Evolutionary conservation across 2,797 vertebrate species (phyloP), one percentile per base, ranked within the genome.

Genomic region (Novumbra hubbsi): DNA sequence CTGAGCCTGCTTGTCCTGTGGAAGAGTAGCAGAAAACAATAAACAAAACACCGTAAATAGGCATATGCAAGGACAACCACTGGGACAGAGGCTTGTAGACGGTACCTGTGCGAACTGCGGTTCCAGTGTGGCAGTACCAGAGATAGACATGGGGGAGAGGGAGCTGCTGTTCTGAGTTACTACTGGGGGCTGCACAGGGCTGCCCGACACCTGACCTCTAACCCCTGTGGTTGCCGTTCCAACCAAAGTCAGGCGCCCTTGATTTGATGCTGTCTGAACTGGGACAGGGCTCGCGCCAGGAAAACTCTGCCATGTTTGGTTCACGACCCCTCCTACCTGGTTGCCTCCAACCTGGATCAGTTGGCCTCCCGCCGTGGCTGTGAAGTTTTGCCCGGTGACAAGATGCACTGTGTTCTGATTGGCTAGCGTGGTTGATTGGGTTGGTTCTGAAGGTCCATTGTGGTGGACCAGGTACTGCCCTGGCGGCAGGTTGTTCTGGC

Each of bases 381-480:
- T 83, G 72, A 98, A 97, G 12, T 96, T 95, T 86, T 98, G 97
- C 73, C 96, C 95, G 0, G 96, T 92, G 73, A 98, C 95, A 68
- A 99, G 90, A 85, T 99, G 98, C 84, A 98, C 94, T 0, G 96
- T 72, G 55, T 93, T 97, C 87, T 97, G 97, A 92, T 90, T 94
- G 88, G 94, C 93, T 21, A 97, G 90, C 78, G 98, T 94, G 83
- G 96, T 83, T 81, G 95, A 97, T 0, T 96, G 88, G 82, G 93
- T 94, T 85, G 93, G 93, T 90, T 94, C 94, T 68, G 94, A 78
- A 84, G 97, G 96, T 80, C 98, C 90, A 0, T 91, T 94, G 5
- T 97, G 96, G 81, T 96, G 93, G 77, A 98, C 92, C 75, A 99
- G 86, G 87, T 95, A 98, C 80, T 98, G 97, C 80, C 95, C 97